Evolutionary conservation across 2,888 invertebrate species (phyloP), one percentile per base, ranked within the genome.

Genomic region (Diploptera punctata): DNA sequence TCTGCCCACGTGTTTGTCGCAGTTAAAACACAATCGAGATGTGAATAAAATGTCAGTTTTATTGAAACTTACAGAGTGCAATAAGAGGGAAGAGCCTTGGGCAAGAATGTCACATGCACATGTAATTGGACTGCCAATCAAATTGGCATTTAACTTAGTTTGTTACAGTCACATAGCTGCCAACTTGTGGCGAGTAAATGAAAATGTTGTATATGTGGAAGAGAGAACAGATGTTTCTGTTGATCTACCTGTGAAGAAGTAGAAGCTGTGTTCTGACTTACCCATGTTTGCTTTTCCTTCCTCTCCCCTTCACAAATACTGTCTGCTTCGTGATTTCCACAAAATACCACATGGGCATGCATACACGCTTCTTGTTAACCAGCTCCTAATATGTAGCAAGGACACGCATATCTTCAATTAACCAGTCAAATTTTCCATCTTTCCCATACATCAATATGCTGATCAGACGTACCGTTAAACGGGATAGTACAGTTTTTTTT

Each of bases 51-150:
- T n/a, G n/a, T n/a, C n/a, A n/a, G n/a, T n/a, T 33, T 33, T 33
- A 10, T 33, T 33, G 33, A 10, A 33, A 33, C 33, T 33, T 33
- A n/a, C n/a, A n/a, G n/a, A n/a, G n/a, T n/a, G n/a, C n/a, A n/a
- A n/a, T n/a, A n/a, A n/a, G n/a, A n/a, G n/a, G n/a, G n/a, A n/a
- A n/a, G n/a, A 5, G 29, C 57, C 57, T 57, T 29, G n/a, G 57
- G 57, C 57, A 57, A 29, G 26, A 26, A 29, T 57, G 57, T 57
- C 26, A 57, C 57, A 57, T 29, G 4, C 54, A 26, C 54, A 54
- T 29, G 57, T 57, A 57, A 57, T 57, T 57, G 57, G 67, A 26
- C 67, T 67, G 67, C 67, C 67, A 67, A 47, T 67, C 67, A 47
- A 24, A 26, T 38, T 65, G 65, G 38, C 65, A 65, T 65, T 65